Evolutionary conservation across 2,113 vertebrate species (phyloP), one percentile per base, ranked within the genome.

Genomic region (Callospermophilus lateralis): DNA sequence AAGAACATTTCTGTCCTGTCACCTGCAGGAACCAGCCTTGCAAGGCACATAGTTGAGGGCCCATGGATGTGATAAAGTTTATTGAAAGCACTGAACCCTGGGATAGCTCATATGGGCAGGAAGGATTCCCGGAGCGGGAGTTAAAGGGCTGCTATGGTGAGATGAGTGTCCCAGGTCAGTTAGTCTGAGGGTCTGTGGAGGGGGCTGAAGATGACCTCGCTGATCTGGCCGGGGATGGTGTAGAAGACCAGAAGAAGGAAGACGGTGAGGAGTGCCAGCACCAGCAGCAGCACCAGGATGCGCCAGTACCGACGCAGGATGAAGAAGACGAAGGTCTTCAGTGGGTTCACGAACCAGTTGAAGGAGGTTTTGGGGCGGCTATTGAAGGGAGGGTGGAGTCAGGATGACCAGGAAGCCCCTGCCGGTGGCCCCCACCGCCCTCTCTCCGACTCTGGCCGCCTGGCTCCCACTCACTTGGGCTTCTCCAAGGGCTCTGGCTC

Each of bases 311-410:
- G 99, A 96, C 98, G 99, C 99, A 99, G 99, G 98, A 99, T 99
- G 93, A 99, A 99, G 98, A 99, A 99, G 96, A 99, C 84, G 17
- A 99, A 99, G 34, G 99, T 99, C 98, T 99, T 99, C 98, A 99
- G 95, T 0, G 99, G 99, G 95, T 99, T 99, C 98, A 99, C 96
- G 65, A 99, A 99, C 99, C 99, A 99, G 98, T 98, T 98, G 97
- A 99, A 99, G 91, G 98, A 99, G 19, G 99, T 99, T 98, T 99
- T 99, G 48, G 99, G 99, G 30, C 99, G 99, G 93, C 99, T 99
- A 94, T 32, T 80, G 9, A 87, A 72, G 45, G 1, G 55, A 68
- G 81, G 6, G 65, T 1, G 15, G 65, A 2, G 4, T 93, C 42
- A 8, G 77, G 13, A 42, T 3, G 37, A 79, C 0, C 3, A 53